phyloP scores from a whole-genome alignment of 2,797 vertebrate species.

The Heterohyrax brucei region DNA sequence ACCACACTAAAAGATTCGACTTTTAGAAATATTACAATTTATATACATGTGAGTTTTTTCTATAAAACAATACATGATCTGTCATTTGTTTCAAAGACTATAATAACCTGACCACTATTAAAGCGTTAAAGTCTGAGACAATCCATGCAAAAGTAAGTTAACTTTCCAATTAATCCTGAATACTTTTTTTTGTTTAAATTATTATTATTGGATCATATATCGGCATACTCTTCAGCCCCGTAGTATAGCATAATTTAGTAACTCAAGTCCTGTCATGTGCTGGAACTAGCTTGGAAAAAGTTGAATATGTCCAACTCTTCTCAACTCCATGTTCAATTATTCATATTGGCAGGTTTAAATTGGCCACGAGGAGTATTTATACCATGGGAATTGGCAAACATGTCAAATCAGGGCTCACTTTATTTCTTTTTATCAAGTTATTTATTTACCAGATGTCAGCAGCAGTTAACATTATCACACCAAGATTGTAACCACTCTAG shows the following conservation, averaged over 20 bases:
- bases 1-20: neutral
- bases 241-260: neutral
- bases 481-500: too few species aligned
- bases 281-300: neutral
- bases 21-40: slow-evolving; percentile 49
- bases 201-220: neutral
- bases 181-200: slow-evolving; percentile 27
- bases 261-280: neutral
- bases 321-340: neutral
- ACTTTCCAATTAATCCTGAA: slow-evolving; percentile 37
- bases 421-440: neutral
- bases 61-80: neutral
- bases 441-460: neutral
- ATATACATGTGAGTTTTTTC: neutral
- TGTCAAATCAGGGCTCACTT: neutral
- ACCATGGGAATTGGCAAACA: too few species aligned
- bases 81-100: neutral
- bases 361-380: too few species aligned
- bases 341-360: neutral
- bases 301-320: neutral
- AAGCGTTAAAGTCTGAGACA: neutral
- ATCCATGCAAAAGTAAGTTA: neutral
- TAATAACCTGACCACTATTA: neutral
- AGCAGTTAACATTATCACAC: too few species aligned
- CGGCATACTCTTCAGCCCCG: neutral